Evolutionary conservation across 2,888 invertebrate species (phyloP).

Genomic region (Elmis aenea): DNA sequence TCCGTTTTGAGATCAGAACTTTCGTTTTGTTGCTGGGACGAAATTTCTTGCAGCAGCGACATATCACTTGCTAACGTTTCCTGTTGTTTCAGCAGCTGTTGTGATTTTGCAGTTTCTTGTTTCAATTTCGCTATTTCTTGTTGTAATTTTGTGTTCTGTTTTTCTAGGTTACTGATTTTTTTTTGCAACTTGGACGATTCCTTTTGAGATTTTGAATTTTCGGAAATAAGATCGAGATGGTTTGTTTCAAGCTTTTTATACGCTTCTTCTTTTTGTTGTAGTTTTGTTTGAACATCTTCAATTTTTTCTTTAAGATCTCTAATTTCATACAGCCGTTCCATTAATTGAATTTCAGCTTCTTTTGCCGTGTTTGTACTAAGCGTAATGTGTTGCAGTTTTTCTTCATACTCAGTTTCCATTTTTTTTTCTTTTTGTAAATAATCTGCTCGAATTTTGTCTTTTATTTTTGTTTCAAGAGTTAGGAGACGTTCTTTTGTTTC

Average conservation of each 20-base stretch:
- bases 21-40: conserved; percentile 1
- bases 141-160: conserved; percentile 1
- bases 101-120: conserved; percentile 4
- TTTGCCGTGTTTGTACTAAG: conserved; percentile 30
- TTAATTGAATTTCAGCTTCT: conserved; percentile 49
- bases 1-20: conserved; percentile 3
- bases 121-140: conserved; percentile 4
- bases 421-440: conserved; percentile 28
- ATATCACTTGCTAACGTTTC: conserved; percentile 15
- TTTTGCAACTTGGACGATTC: conserved; percentile 36
- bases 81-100: too few species aligned
- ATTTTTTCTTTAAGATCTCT: conserved; percentile 42
- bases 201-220: conserved; percentile 46
- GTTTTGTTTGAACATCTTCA: conserved; percentile 44
- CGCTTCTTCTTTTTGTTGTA: conserved; percentile 22
- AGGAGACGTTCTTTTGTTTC: conserved; percentile 41
- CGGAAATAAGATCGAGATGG: conserved; percentile 39
- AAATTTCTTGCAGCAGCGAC: conserved; percentile 1
- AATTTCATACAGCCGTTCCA: conserved; percentile 48
- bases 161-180: conserved; percentile 9
- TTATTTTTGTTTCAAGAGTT: conserved; percentile 36
- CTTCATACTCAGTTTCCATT: conserved; percentile 31
- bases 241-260: conserved; percentile 35
- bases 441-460: conserved; percentile 29
- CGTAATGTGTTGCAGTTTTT: conserved; percentile 31